These are phyloP conservation scores for Amblyjoppa proteus DNA, from an alignment of 2,888 invertebrate species.

Conservation along the genomic window DNA sequence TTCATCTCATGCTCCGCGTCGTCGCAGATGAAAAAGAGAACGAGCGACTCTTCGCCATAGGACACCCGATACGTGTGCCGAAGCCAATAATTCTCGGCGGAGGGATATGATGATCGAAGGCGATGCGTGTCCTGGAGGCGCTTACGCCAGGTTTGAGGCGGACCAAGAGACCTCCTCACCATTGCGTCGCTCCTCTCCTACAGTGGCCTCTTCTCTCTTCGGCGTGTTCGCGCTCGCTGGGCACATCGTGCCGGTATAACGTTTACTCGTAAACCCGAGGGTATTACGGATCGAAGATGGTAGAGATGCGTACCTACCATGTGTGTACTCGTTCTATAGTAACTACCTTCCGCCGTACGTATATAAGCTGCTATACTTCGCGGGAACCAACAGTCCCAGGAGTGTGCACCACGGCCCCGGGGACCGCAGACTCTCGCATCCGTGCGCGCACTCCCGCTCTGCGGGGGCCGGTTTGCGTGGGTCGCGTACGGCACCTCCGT, in stretches of 20 bases:
- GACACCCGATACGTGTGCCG: slow-evolving; percentile 72
- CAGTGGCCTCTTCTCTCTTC: slow-evolving; percentile 44
- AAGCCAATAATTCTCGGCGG: slow-evolving; percentile 77
- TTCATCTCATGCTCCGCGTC: neutral
- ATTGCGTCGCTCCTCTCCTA: slow-evolving; percentile 13
- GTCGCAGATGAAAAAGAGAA: neutral
- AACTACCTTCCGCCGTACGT: slow-evolving; percentile 18
- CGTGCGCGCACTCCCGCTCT: slow-evolving; percentile 46
- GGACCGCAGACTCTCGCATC: slow-evolving; percentile 66
- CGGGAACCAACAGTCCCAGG: slow-evolving; percentile 30
- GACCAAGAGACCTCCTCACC: slow-evolving; percentile 65
- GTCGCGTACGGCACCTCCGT: slow-evolving; percentile 78
- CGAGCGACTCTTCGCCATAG: slow-evolving; percentile 33
- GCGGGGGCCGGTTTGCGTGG: slow-evolving; percentile 81
- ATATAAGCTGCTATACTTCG: neutral
- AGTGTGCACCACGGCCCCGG: slow-evolving; percentile 68
- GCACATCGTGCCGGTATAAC: slow-evolving; percentile 66
- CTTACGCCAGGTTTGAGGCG: slow-evolving; percentile 65
- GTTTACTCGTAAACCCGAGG: slow-evolving; percentile 77
- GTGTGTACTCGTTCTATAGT: slow-evolving; percentile 31
- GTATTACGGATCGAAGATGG: slow-evolving; percentile 79
- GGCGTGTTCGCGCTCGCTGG: neutral
- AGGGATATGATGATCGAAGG: slow-evolving; percentile 81
- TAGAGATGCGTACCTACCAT: slow-evolving; percentile 68
- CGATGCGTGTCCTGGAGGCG: slow-evolving; percentile 76